A percentile compares a stretch with the other conserved stretches of the same genome.
phyloP scores from a whole-genome alignment of 2,888 invertebrate genomes.

The Linyphia triangularis region DNA sequence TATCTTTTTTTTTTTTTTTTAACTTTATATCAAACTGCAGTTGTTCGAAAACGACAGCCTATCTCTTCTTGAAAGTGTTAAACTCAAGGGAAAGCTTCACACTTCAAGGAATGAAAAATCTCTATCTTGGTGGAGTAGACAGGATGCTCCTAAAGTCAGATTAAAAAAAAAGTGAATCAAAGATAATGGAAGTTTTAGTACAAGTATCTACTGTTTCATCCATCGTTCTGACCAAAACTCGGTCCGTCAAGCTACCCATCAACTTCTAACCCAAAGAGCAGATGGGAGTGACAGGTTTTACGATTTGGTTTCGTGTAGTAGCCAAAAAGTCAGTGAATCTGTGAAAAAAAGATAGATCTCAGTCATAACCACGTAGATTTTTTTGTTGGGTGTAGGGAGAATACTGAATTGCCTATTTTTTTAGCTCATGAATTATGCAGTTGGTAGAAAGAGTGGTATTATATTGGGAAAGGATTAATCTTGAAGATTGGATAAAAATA shows the following conservation, averaged over 20 bases:
- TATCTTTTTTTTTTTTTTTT: too few relatives aligned
- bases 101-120: not conserved
- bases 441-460: too few relatives aligned
- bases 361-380: not conserved
- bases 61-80: too few relatives aligned
- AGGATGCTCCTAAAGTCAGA: not conserved
- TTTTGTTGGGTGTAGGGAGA: not conserved
- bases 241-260: not conserved
- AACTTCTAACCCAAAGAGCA: constrained; percentile 20
- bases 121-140: not conserved
- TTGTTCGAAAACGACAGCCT: too few relatives aligned
- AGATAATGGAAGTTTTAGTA: not conserved
- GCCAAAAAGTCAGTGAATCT: not conserved
- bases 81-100: too few relatives aligned
- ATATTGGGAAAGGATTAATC: too few relatives aligned
- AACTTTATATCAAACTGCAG: too few relatives aligned
- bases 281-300: constrained; percentile 36
- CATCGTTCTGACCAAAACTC: not conserved
- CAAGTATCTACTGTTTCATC: not conserved
- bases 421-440: not conserved
- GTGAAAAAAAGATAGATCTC: not conserved
- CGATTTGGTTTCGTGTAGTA: not conserved
- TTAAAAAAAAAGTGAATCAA: not conserved
- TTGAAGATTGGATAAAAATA: too few relatives aligned
- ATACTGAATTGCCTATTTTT: not conserved